Evolutionary conservation across 2,888 invertebrate genomes (phyloP), one percentile per base, ranked within the genome.

Genomic region (Philopedon plagiatum): DNA sequence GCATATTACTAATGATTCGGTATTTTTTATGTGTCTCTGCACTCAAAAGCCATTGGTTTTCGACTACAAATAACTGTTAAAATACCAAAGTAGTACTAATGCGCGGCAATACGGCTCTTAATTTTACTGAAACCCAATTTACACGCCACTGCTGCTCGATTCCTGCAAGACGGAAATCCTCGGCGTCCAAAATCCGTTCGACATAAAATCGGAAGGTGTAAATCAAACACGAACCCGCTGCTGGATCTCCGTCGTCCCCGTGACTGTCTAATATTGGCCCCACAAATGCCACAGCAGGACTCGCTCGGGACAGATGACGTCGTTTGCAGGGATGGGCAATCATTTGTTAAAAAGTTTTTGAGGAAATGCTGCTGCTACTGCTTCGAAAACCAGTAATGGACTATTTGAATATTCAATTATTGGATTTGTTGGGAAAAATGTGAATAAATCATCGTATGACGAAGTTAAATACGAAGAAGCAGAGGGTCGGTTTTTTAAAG

Each of bases 121-220:
- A 46, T 21, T n/a, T 11, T 21, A 46, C 15, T 29, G 18, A 54
- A 54, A 29, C 32, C 29, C 29, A 54, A 29, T 54, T 54, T 26
- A 15, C 4, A 54, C 51, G 19, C 19, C 44, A 5, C 5, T 41
- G 5, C 13, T n/a, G 15, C 15, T 15, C 15, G 41, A n/a, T 8
- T 51, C n/a, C 21, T 26, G 11, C 44, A 60, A 37, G 60, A 18
- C 39, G 46, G 62, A 62, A 62, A 62, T 62, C 62, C 62, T 62
- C 34, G 32, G 19, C 46, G 19, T 18, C 11, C 32, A 9, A 62
- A 62, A 49, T 62, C 62, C 62, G 32, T 62, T 62, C 62, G 62
- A 44, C 62, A 44, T 44, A 62, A 62, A 32, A 49, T 29, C 15
- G 62, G 62, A 62, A 62, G 26, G 46, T 23, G 62, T 62, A 62